phyloP scores from a whole-genome alignment of 2,797 vertebrate genomes.

The Coilia nasus region DNA sequence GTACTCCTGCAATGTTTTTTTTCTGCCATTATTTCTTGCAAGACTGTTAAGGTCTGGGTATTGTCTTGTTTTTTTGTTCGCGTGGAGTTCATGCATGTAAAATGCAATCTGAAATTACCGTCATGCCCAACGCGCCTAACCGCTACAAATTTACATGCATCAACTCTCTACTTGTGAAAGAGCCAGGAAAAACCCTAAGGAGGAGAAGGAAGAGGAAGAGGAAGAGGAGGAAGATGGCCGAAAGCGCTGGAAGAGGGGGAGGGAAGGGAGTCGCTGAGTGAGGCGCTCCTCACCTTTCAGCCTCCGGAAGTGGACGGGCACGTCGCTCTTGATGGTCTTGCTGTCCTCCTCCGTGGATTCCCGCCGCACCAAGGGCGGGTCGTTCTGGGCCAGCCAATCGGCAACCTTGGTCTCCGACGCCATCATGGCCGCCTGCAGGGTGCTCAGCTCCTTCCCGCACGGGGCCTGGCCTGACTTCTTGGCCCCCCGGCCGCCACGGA shows the following conservation, averaged over 20 bases:
- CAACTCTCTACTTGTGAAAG: not conserved
- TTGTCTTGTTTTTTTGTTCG: not conserved
- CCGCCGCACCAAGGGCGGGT: slow-evolving; percentile 88
- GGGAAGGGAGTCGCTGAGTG: not conserved
- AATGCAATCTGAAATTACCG: not conserved
- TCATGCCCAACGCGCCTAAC: not conserved
- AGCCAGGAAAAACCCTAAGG: slow-evolving; percentile 1
- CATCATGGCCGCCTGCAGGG: slow-evolving; percentile 95
- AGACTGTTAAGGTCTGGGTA: not conserved
- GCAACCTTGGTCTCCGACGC: slow-evolving; percentile 97
- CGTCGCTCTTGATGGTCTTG: slow-evolving; percentile 98
- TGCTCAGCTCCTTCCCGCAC: slow-evolving; percentile 85
- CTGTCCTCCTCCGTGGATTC: slow-evolving; percentile 93
- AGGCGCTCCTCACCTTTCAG: slow-evolving; percentile 85
- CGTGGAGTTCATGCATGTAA: not conserved
- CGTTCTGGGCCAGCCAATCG: slow-evolving; percentile 97
- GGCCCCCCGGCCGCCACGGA: slow-evolving; percentile 56
- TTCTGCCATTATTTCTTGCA: not conserved
- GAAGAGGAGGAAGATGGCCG: not conserved
- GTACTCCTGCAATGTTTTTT: not conserved
- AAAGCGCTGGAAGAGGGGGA: not conserved
- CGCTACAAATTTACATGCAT: not conserved
- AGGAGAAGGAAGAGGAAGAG: not conserved
- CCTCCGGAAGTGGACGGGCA: slow-evolving; percentile 93
- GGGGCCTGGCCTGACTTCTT: slow-evolving; percentile 82